A percentile compares a stretch with the other conserved stretches of the same genome.
phyloP scores from a whole-genome alignment of 2,888 invertebrate genomes.

The Amphiduros pacificus region DNA sequence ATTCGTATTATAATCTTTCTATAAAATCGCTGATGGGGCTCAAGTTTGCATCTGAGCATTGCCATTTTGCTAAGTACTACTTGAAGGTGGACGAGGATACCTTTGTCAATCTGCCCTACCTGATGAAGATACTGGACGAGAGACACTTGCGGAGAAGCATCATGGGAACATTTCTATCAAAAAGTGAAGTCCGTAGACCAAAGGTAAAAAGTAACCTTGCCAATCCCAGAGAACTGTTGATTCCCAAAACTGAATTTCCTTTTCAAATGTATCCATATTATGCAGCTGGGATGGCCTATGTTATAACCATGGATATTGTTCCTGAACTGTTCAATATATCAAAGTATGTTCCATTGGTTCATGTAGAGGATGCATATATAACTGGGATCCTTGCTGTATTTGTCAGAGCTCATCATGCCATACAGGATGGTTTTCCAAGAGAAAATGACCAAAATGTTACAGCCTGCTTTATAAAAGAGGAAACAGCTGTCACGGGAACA shows the following conservation, averaged over 20 bases:
- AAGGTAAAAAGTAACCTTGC: conserved; percentile 26
- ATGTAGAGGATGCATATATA: conserved; percentile 34
- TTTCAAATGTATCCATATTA: conserved; percentile 30
- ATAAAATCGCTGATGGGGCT: conserved; percentile 32
- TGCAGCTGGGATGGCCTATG: conserved; percentile 29
- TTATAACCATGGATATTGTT: conserved; percentile 28
- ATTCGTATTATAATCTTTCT: conserved; percentile 31
- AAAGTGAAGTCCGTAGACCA: conserved; percentile 22
- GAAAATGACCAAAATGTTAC: no score
- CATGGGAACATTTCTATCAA: conserved; percentile 29
- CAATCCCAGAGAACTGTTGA: no score
- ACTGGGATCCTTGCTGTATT: conserved; percentile 32
- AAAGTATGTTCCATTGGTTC: conserved; percentile 30
- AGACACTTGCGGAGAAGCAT: conserved; percentile 20
- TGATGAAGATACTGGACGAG: conserved; percentile 16
- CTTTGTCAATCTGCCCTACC: conserved; percentile 30
- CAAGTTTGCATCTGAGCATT: conserved; percentile 26
- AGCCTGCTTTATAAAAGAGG: no score
- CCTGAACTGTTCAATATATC: conserved; percentile 24
- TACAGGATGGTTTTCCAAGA: conserved; percentile 33
- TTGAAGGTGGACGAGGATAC: conserved; percentile 36
- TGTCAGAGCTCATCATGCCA: conserved; percentile 24
- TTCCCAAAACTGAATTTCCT: conserved; percentile 26
- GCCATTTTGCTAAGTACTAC: conserved; percentile 23
- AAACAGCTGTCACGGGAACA: no score